Conservation (phyloP, 2,113 vertebrate genomes). For the Hirundichthys speculiger region DNA sequence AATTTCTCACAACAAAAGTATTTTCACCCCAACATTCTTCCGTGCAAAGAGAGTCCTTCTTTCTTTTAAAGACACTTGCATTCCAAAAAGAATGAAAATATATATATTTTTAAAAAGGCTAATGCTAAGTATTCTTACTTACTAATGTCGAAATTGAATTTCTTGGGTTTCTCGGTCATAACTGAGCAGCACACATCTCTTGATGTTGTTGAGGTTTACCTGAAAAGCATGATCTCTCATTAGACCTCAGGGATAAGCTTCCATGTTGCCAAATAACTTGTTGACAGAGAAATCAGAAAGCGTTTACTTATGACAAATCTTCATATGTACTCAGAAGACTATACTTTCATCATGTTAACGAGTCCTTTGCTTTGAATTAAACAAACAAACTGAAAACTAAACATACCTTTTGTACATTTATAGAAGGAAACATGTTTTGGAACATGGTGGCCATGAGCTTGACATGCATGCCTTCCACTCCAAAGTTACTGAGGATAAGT, state of each 20-base stretch:
- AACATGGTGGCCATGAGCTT: conserved; percentile 95
- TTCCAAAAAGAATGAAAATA: not conserved
- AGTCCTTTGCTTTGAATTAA: not conserved
- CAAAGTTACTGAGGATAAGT: conserved; percentile 92
- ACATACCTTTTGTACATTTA: conserved; percentile 91
- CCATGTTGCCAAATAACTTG: not conserved
- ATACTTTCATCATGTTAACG: conserved; percentile 75
- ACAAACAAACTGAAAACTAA: too few species aligned
- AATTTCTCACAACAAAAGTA: too few species aligned
- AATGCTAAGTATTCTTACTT: conserved; percentile 70
- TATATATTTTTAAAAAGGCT: not conserved
- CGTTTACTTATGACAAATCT: conserved; percentile 75
- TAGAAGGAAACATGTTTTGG: conserved; percentile 94
- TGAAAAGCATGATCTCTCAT: conserved; percentile 59
- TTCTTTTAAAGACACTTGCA: too few species aligned
- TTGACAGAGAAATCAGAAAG: conserved; percentile 63
- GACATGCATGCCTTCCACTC: conserved; percentile 88
- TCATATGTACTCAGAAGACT: conserved; percentile 79
- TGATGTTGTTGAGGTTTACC: conserved; percentile 91
- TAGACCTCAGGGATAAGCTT: not conserved
- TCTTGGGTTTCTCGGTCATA: conserved; percentile 82
- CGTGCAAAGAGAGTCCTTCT: too few species aligned
- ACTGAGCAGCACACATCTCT: conserved; percentile 88
- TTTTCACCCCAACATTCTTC: too few species aligned
- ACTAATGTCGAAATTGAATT: conserved; percentile 93